These are phyloP conservation scores for Anguilla pacifica DNA, from an alignment of 2,797 vertebrate genomes.

Conservation along the genomic window DNA sequence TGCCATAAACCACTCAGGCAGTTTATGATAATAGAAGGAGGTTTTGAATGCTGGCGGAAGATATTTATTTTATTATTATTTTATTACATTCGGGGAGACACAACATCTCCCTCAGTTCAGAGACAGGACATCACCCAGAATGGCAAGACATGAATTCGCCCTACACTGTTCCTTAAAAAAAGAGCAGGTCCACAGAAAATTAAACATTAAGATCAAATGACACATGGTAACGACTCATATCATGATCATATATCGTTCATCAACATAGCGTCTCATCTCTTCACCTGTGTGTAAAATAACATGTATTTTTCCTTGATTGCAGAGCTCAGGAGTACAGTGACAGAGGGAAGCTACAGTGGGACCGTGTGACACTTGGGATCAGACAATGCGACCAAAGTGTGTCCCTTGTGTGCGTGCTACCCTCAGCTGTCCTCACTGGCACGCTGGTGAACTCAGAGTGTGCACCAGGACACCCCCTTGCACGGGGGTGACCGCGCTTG, in stretches of 20 bases:
- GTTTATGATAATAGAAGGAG: neutral
- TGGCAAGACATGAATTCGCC: neutral
- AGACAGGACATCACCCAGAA: neutral
- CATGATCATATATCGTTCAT: neutral
- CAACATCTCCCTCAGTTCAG: neutral
- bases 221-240: no score
- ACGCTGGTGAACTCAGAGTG: neutral
- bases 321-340: neutral
- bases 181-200: neutral
- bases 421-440: neutral
- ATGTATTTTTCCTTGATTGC: neutral
- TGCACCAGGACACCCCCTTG: constrained; percentile 50
- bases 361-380: neutral
- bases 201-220: neutral
- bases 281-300: neutral
- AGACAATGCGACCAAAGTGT: neutral
- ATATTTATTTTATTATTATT: neutral
- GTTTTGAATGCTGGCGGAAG: neutral
- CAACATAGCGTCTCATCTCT: neutral
- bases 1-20: neutral
- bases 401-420: neutral
- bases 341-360: neutral
- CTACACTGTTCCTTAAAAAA: neutral
- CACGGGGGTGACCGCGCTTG: constrained; percentile 46
- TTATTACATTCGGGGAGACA: neutral